Percentiles rank a stretch among this genome's conserved stretches.
Evolutionary conservation across 2,888 invertebrate genomes (phyloP).

Genomic region (Ormyrus thymus): DNA sequence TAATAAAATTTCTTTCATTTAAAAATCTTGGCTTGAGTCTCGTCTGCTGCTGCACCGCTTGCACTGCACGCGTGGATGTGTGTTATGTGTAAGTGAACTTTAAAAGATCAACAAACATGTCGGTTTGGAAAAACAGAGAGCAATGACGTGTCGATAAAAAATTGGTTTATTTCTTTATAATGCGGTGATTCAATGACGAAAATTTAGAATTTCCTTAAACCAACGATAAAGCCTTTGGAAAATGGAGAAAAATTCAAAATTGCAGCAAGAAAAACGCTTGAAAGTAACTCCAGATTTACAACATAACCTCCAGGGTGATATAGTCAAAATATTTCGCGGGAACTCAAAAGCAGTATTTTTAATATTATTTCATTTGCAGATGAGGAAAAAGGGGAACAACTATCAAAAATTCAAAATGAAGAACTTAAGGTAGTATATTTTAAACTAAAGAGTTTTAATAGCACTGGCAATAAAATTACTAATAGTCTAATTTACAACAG

Average conservation of each 20-base stretch:
- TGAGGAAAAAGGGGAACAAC: slow-evolving; percentile 23
- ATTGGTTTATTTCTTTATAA: slow-evolving; percentile 4
- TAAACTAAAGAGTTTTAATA: not conserved
- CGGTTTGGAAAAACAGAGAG: not conserved
- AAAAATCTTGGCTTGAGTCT: not conserved
- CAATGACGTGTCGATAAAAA: slow-evolving; percentile 39
- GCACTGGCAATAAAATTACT: not conserved
- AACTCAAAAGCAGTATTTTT: slow-evolving; percentile 12
- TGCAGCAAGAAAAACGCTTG: slow-evolving; percentile 12
- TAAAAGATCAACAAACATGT: slow-evolving; percentile 44
- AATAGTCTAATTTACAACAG: slow-evolving; percentile 13
- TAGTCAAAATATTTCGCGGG: slow-evolving; percentile 13
- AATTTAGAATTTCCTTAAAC: not conserved
- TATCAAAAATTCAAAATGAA: slow-evolving; percentile 7
- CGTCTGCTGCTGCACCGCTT: no score
- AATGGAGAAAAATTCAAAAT: slow-evolving; percentile 46
- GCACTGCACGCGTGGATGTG: no score
- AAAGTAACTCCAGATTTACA: slow-evolving; percentile 17
- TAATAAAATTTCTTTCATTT: not conserved
- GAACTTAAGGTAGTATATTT: slow-evolving; percentile 32
- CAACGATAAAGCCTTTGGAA: not conserved
- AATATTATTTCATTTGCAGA: slow-evolving; percentile 24
- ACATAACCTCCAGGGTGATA: slow-evolving; percentile 49
- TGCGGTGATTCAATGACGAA: slow-evolving; percentile 1
- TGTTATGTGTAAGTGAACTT: not conserved